These are phyloP conservation scores for Amyelois transitella DNA, from an alignment of 1,140 invertebrate genomes.

Conservation along the genomic window DNA sequence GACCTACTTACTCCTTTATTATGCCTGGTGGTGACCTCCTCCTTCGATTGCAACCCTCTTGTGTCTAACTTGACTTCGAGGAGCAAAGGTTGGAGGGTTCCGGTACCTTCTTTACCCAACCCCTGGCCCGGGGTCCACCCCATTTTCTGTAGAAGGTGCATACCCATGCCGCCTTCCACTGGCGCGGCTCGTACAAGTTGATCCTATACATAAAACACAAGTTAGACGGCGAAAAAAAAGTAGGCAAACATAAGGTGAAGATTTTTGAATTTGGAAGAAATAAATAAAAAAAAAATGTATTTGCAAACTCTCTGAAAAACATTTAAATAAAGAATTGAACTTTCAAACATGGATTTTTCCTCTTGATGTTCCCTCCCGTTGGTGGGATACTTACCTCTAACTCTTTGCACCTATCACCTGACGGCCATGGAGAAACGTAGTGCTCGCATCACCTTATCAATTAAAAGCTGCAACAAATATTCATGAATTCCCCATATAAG, in stretches of 20 bases:
- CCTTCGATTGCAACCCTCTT: slow-evolving; percentile 85
- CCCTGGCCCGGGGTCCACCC: slow-evolving; percentile 97
- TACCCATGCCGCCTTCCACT: slow-evolving; percentile 94
- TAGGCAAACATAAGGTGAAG: neutral
- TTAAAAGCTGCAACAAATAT: slow-evolving; percentile 73
- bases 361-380: slow-evolving; percentile 1
- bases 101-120: slow-evolving; percentile 95
- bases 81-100: slow-evolving; percentile 89
- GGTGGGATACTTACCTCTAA: slow-evolving; percentile 52
- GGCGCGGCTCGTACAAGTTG: slow-evolving; percentile 89
- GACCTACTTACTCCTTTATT: slow-evolving; percentile 43
- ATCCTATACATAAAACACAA: slow-evolving; percentile 77
- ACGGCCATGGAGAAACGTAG: slow-evolving; percentile 43
- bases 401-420: slow-evolving; percentile 42
- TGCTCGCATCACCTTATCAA: slow-evolving; percentile 55
- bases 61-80: slow-evolving; percentile 96
- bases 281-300: neutral
- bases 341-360: neutral
- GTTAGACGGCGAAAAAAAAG: neutral
- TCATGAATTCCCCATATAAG: slow-evolving; percentile 67
- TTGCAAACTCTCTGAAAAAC: neutral
- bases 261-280: slow-evolving; percentile 7
- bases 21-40: slow-evolving; percentile 73
- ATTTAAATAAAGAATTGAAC: neutral
- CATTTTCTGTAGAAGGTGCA: slow-evolving; percentile 98